Percentiles rank a stretch among this genome's conserved stretches.
phyloP scores from a whole-genome alignment of 1,140 invertebrate species.

The Mactra quadrangularis region DNA sequence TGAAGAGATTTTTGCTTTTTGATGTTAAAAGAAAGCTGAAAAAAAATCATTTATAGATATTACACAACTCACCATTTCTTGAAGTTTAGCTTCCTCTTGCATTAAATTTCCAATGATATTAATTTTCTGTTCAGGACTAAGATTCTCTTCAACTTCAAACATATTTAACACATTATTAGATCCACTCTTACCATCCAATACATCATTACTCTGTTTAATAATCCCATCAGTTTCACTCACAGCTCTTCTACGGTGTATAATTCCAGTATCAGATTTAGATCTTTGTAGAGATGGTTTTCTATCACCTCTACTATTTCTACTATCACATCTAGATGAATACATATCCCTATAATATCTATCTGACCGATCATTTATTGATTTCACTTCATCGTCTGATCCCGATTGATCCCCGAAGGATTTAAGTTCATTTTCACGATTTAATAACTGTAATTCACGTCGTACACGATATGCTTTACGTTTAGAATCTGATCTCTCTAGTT shows the following conservation, averaged over 20 bases:
- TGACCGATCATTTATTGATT: constrained; percentile 14
- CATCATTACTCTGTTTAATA: background rate
- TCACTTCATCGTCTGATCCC: background rate
- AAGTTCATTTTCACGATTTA: constrained; percentile 39
- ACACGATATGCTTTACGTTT: constrained; percentile 49
- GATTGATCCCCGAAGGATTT: constrained; percentile 20
- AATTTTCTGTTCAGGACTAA: constrained; percentile 37
- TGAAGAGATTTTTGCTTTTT: no score
- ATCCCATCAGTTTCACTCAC: constrained; percentile 44
- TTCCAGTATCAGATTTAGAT: constrained; percentile 54
- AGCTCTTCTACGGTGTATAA: constrained; percentile 15
- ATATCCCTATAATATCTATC: constrained; percentile 18
- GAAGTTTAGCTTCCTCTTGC: constrained; percentile 55
- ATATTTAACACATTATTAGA: constrained; percentile 5
- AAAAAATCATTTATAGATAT: no score
- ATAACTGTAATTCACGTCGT: constrained; percentile 42
- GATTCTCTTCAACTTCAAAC: constrained; percentile 16
- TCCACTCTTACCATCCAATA: background rate
- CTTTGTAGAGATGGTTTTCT: constrained; percentile 20
- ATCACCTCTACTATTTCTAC: background rate
- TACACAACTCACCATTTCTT: constrained; percentile 46
- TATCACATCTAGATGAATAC: background rate
- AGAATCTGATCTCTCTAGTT: constrained; percentile 52
- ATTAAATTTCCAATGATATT: constrained; percentile 55
- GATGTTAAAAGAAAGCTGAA: no score